Evolutionary conservation across 2,888 invertebrate genomes (phyloP), one percentile per base, ranked within the genome.

Genomic region (Clusia tigrina): DNA sequence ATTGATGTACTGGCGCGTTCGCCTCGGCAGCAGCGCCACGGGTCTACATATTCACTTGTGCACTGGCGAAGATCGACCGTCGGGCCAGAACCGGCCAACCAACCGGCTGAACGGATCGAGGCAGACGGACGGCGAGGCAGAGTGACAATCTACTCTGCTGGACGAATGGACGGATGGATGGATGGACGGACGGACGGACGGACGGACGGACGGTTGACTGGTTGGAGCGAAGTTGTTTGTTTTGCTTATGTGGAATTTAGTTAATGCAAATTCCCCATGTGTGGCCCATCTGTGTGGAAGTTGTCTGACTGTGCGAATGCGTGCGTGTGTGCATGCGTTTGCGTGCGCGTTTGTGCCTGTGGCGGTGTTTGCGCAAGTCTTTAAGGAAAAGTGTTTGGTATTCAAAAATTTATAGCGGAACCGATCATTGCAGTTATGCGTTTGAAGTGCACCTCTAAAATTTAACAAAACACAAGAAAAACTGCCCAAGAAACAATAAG

Each of bases 361-460:
- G n/a, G n/a, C n/a, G n/a, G n/a, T n/a, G n/a, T n/a, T n/a, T n/a
- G n/a, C n/a, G n/a, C n/a, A n/a, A n/a, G 42, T 17, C 42, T 42
- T 32, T 10, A 42, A 42, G n/a, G 42, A 42, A 42, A 42, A n/a
- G n/a, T 42, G 10, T 42, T n/a, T 32, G 32, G 32, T 42, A n/a
- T n/a, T 42, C 2, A 42, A 42, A n/a, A 6, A 20, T 48, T 6
- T 6, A 42, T 9, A 48, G 22, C 48, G 20, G 5, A 48, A 48
- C 3, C 48, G 22, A 48, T 3, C 48, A 15, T 22, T 48, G 63
- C 62, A 72, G 76, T 65, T 57, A 77, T 77, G 74, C 62, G 62
- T 58, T 75, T 70, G 72, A 62, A 63, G 55, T 66, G 66, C 65
- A 62, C 59, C n/a, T n/a, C n/a, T n/a, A n/a, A n/a, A n/a, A n/a